These are phyloP conservation scores for Neocrepidodera transversa DNA, from an alignment of 2,888 invertebrate genomes.

Conservation along the genomic window DNA sequence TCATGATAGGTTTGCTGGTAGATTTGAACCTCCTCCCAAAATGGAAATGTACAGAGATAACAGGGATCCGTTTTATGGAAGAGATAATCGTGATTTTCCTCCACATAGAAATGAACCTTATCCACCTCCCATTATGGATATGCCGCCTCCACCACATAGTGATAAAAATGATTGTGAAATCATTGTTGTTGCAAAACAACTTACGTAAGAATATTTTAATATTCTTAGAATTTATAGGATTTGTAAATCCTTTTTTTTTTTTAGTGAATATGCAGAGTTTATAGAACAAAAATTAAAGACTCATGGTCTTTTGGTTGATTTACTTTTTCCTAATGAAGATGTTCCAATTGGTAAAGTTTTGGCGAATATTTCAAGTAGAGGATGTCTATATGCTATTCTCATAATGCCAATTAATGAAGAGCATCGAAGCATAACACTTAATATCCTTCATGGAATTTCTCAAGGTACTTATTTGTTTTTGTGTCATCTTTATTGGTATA, in stretches of 20 bases:
- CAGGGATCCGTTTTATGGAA: conserved; percentile 34
- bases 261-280: conserved; percentile 85
- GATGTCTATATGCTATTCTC: conserved; percentile 87
- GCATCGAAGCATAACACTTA: conserved; percentile 85
- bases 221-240: background rate
- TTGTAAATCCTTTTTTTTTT: conserved; percentile 26
- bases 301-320: conserved; percentile 80
- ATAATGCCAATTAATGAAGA: conserved; percentile 87
- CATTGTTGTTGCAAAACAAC: conserved; percentile 80
- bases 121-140: conserved; percentile 23
- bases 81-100: conserved; percentile 38
- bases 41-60: conserved; percentile 33
- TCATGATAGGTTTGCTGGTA: conserved; percentile 31
- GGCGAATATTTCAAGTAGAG: conserved; percentile 87
- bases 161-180: conserved; percentile 91
- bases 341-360: conserved; percentile 80
- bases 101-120: conserved; percentile 45
- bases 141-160: conserved; percentile 46
- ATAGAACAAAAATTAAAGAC: conserved; percentile 83
- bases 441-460: conserved; percentile 88
- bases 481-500: background rate
- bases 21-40: conserved; percentile 41
- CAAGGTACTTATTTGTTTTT: conserved; percentile 68
- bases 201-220: conserved; percentile 72
- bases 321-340: conserved; percentile 91